Base-by-base conservation (phyloP, 2,113 vertebrate genomes). In the Montifringilla adamsi region DNA sequence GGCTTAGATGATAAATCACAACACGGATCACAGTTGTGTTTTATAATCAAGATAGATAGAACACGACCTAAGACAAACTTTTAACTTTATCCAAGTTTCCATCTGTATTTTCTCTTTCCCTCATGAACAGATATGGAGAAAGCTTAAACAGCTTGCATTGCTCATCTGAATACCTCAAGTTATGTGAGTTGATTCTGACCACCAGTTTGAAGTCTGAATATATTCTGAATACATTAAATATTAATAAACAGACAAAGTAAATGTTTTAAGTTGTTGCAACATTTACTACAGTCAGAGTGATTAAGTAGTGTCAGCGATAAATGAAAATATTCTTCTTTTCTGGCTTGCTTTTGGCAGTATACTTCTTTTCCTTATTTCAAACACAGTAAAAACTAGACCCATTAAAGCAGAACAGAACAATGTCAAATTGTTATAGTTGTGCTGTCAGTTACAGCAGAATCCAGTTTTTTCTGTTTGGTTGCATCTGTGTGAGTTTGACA, bases 71-170 rank as follows among this genome's bases (percentile, higher is more conserved):
- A 67, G 21, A 26, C 7, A 6, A 83, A 35, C 13, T 62, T 86
- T 33, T 44, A 68, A 44, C 3, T 55, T 66, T 33, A 16, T 41
- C 16, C 37, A 35, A 49, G 23, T 62, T 18, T 75, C 10, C 4
- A 19, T 49, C n/a, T 68, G 13, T 11, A 33, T 79, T 86, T 87
- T 68, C 13, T 43, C 11, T 67, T 44, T 78, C 14, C 31, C 10
- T 76, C 16, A 35, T 4, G 3, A 23, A 20, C 6, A 21, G 21
- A 35, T 31, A 35, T 2, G 31, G 23, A 79, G 8, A 52, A 92
- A 72, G 5, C 4, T 10, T 16, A 35, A 62, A 52, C 5, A 0
- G 4, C n/a, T 63, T 63, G 6, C 5, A 7, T 4, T 44, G 24
- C 13, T 90, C 19, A 73, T 33, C 8, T 68, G 35, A 33, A 6